Conservation (phyloP, 2,888 invertebrate species). For the Xestoiulus laeticollis region DNA sequence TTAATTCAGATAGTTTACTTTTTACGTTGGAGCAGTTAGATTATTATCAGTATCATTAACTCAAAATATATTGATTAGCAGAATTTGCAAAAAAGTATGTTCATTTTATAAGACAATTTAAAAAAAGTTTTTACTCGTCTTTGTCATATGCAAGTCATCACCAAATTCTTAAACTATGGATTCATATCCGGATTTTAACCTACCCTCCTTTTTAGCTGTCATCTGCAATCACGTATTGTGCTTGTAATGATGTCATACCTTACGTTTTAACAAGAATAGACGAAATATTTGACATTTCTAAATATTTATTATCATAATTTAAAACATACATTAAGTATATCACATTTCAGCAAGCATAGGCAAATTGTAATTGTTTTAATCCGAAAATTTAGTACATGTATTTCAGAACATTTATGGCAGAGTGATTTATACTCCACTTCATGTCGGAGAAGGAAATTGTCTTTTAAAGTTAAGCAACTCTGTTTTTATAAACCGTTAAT, state of each 20-base stretch:
- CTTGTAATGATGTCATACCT: not conserved
- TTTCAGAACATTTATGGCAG: not conserved
- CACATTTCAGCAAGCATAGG: not conserved
- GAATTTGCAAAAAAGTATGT: too few relatives aligned
- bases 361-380: not conserved
- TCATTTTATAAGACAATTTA: too few relatives aligned
- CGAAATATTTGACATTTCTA: not conserved
- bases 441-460: not conserved
- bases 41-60: too few relatives aligned
- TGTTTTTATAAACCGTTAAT: too few relatives aligned
- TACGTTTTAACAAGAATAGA: not conserved
- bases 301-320: not conserved
- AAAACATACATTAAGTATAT: not conserved
- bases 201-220: not conserved
- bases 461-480: too few relatives aligned
- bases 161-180: not conserved
- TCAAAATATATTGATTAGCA: too few relatives aligned
- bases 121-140: not conserved
- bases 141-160: not conserved
- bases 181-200: not conserved
- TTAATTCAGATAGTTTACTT: not conserved
- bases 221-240: not conserved
- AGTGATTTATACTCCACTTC: not conserved
- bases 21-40: too few relatives aligned
- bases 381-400: not conserved